Percentiles rank a stretch among this genome's conserved stretches.
phyloP scores from a whole-genome alignment of 2,113 vertebrate species.

The Dissostichus mawsoni region DNA sequence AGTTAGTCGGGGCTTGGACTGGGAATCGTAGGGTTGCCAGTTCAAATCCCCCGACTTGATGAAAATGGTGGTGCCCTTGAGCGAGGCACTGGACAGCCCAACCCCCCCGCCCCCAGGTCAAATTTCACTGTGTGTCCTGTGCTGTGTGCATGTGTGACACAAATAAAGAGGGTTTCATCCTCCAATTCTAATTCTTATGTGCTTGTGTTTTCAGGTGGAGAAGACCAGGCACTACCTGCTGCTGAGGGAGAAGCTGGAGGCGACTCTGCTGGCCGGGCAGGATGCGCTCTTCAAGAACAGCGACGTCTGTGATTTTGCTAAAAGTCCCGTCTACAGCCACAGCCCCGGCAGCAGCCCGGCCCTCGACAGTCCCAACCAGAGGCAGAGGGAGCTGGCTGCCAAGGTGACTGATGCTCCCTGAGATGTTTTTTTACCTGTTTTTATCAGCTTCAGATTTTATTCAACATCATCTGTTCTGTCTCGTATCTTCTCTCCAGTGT shows the following conservation, averaged over 20 bases:
- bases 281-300: conserved; percentile 88
- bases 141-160: too few species aligned
- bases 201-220: conserved; percentile 87
- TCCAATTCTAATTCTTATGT: neutral
- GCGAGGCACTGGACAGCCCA: too few species aligned
- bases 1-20: too few species aligned
- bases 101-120: too few species aligned
- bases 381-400: conserved; percentile 96
- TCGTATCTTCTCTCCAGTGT: conserved; percentile 83
- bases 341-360: conserved; percentile 79
- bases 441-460: neutral
- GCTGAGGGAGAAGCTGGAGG: conserved; percentile 96
- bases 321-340: conserved; percentile 83
- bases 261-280: conserved; percentile 86
- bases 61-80: too few species aligned
- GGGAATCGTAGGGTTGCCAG: too few species aligned
- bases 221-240: conserved; percentile 97
- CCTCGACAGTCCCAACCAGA: conserved; percentile 88
- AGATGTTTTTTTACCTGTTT: neutral
- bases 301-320: conserved; percentile 87
- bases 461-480: neutral
- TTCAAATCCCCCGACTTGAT: too few species aligned
- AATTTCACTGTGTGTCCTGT: too few species aligned
- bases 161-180: too few species aligned
- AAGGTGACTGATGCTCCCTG: conserved; percentile 86